These are phyloP conservation scores for Percina caprodes DNA, from an alignment of 2,113 vertebrate species.

Conservation along the genomic window DNA sequence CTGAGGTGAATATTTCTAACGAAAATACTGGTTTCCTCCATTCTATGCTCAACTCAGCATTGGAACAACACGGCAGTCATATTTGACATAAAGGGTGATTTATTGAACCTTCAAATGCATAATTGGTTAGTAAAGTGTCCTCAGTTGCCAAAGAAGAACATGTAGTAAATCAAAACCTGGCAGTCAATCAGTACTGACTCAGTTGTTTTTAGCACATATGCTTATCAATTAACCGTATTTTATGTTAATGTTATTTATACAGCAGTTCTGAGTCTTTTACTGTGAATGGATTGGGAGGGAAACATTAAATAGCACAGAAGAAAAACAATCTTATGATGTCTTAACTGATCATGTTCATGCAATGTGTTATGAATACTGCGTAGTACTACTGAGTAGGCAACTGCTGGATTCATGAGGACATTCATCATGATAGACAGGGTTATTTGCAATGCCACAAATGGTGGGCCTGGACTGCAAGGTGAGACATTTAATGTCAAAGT, in stretches of 20 bases:
- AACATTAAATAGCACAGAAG: neutral
- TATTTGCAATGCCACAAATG: conserved; percentile 5
- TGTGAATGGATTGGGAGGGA: neutral
- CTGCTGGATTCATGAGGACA: conserved; percentile 8
- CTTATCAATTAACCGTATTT: neutral
- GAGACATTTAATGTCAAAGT: neutral
- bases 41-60: neutral
- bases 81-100: conserved; percentile 29
- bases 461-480: neutral
- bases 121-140: conserved; percentile 4
- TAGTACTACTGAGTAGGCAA: neutral
- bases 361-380: neutral
- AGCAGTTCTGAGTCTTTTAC: neutral
- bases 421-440: conserved; percentile 5
- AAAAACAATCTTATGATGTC: neutral
- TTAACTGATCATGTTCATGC: neutral
- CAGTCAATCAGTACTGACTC: conserved; percentile 23
- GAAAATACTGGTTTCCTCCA: neutral
- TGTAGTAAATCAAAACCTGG: conserved; percentile 17
- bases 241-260: neutral
- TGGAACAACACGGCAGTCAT: neutral
- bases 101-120: conserved; percentile 4
- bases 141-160: neutral
- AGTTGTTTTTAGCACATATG: neutral
- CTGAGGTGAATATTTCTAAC: neutral